phyloP scores from a whole-genome alignment of 2,888 invertebrate genomes.

The Phymatocera aterrima region DNA sequence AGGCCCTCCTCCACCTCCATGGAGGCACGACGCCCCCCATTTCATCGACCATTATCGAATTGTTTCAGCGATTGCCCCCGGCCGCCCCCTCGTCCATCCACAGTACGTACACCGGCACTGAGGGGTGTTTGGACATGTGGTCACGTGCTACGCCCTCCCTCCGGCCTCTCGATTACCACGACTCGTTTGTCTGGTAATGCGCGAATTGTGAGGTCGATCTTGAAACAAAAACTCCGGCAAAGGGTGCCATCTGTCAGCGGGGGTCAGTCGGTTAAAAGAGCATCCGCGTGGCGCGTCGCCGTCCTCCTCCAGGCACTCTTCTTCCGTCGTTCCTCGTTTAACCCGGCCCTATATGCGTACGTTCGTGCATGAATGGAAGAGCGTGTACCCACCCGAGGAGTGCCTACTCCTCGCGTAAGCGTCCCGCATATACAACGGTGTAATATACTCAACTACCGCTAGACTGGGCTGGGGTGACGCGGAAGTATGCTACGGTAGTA shows the following conservation, averaged over 20 bases:
- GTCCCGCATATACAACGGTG: conserved; percentile 43
- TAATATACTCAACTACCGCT: conserved; percentile 26
- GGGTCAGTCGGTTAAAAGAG: conserved; percentile 39
- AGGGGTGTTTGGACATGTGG: conserved; percentile 69
- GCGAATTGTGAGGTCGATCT: conserved; percentile 70
- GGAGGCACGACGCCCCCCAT: conserved; percentile 15
- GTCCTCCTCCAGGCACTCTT: not conserved
- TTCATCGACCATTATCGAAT: conserved; percentile 39
- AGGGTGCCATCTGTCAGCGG: conserved; percentile 67
- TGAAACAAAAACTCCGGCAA: conserved; percentile 71
- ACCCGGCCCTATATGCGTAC: not conserved
- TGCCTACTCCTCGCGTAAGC: conserved; percentile 9
- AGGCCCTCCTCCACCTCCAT: not conserved
- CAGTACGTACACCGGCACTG: not conserved
- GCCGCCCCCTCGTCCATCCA: not conserved
- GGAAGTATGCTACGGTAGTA: not conserved
- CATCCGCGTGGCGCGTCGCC: conserved; percentile 36
- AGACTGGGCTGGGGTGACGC: conserved; percentile 14
- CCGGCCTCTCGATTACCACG: conserved; percentile 50
- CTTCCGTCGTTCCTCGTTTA: not conserved
- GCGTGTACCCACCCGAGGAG: not conserved
- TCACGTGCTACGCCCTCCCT: conserved; percentile 56
- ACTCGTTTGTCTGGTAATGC: conserved; percentile 72
- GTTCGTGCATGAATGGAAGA: too few species aligned
- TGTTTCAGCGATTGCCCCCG: conserved; percentile 35